These are phyloP conservation scores for Tethya wilhelma DNA, from an alignment of 37 sponge, comb jelly and placozoan genomes.

Conservation along the genomic window DNA sequence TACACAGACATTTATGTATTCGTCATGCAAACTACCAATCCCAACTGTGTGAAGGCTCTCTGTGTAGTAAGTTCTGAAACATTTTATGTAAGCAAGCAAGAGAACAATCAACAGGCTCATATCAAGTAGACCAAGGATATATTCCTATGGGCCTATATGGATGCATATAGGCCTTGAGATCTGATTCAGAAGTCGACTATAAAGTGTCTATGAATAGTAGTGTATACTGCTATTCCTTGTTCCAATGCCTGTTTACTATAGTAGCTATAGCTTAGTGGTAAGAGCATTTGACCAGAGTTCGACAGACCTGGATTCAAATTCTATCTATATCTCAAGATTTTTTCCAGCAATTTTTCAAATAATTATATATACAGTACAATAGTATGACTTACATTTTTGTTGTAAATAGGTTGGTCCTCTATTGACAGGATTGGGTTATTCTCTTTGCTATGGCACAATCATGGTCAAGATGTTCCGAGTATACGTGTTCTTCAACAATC, in stretches of 20 bases:
- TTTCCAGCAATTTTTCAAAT: too few species aligned
- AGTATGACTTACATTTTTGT: not conserved
- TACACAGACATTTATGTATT: slow-evolving; percentile 23
- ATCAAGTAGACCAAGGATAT: not conserved
- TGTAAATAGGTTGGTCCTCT: slow-evolving; percentile 3
- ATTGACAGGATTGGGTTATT: slow-evolving; percentile 56
- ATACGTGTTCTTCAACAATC: slow-evolving; percentile 56
- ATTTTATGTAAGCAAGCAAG: not conserved
- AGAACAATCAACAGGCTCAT: not conserved
- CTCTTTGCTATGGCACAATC: slow-evolving; percentile 62
- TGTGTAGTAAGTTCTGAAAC: slow-evolving; percentile 28
- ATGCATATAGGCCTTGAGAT: too few species aligned
- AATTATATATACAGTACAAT: too few species aligned
- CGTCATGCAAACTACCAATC: slow-evolving; percentile 10
- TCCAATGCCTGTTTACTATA: too few species aligned
- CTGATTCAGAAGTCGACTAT: too few species aligned
- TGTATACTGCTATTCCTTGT: too few species aligned
- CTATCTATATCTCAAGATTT: too few species aligned
- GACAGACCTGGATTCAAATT: too few species aligned
- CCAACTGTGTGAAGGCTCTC: not conserved
- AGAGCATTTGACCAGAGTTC: too few species aligned
- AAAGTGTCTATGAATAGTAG: too few species aligned
- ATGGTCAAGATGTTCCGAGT: slow-evolving; percentile 59
- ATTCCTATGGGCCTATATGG: slow-evolving; percentile 7
- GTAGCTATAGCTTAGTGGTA: too few species aligned